Percentiles rank a stretch among this genome's conserved stretches.
Conservation (phyloP, 2,797 vertebrate species). For the Rhincodon typus region DNA sequence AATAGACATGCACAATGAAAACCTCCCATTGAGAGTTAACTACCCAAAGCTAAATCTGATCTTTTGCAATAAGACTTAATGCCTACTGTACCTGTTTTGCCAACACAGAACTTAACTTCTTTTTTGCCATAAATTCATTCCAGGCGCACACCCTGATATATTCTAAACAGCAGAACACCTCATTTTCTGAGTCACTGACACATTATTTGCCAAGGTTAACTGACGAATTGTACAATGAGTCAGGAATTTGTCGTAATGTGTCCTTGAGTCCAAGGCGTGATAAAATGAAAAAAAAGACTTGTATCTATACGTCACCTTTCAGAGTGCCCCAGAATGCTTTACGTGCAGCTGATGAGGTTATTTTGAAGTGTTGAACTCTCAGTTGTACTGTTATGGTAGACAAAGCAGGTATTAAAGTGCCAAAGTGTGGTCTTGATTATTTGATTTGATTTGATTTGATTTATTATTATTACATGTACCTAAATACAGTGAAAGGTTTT, state of each 20-base stretch:
- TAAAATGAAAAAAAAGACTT: background rate
- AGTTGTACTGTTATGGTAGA: background rate
- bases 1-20: background rate
- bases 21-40: background rate
- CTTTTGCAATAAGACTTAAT: background rate
- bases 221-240: background rate
- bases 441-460: no score
- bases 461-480: no score
- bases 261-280: background rate
- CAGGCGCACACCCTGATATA: no score
- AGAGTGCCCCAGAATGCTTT: background rate
- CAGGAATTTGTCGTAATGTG: background rate
- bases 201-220: background rate
- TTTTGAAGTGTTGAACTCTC: background rate
- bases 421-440: no score
- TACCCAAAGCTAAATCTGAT: background rate
- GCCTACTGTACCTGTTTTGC: background rate
- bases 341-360: background rate
- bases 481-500: no score
- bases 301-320: background rate
- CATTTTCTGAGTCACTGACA: background rate
- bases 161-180: background rate
- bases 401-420: background rate
- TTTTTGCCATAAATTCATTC: background rate
- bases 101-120: background rate